Conservation (phyloP, 2,797 vertebrate species). For the Psittacula derbiana region DNA sequence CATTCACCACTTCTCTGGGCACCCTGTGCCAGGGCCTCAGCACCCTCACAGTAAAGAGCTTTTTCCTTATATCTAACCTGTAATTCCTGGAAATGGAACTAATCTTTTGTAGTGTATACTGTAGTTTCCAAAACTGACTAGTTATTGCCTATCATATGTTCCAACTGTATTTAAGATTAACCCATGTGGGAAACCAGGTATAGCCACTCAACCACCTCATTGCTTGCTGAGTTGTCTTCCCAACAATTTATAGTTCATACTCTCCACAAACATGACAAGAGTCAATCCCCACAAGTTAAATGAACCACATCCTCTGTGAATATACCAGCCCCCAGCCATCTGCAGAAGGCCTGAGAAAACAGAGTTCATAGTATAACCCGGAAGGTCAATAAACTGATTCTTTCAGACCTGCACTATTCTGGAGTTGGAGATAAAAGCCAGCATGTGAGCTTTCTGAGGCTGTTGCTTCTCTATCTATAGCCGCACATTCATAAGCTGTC, state of each 20-base stretch:
- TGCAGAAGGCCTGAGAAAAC: conserved; percentile 62
- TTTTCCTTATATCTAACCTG: background rate
- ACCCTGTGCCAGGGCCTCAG: background rate
- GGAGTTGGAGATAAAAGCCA: conserved; percentile 3
- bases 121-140: background rate
- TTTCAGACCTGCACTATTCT: background rate
- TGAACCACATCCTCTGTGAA: conserved; percentile 38
- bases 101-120: background rate
- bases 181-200: background rate
- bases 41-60: background rate
- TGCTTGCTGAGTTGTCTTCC: background rate
- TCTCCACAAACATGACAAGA: background rate
- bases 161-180: background rate
- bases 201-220: background rate
- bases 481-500: background rate
- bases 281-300: conserved; percentile 28
- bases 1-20: background rate
- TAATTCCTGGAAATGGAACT: background rate
- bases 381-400: conserved; percentile 39
- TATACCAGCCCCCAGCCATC: conserved; percentile 19
- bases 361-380: background rate
- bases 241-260: background rate
- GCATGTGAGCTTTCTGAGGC: background rate
- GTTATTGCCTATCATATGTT: background rate
- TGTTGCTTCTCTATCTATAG: background rate